These are phyloP conservation scores for Helobdella robusta DNA, from an alignment of 2,888 invertebrate genomes.

Conservation along the genomic window DNA sequence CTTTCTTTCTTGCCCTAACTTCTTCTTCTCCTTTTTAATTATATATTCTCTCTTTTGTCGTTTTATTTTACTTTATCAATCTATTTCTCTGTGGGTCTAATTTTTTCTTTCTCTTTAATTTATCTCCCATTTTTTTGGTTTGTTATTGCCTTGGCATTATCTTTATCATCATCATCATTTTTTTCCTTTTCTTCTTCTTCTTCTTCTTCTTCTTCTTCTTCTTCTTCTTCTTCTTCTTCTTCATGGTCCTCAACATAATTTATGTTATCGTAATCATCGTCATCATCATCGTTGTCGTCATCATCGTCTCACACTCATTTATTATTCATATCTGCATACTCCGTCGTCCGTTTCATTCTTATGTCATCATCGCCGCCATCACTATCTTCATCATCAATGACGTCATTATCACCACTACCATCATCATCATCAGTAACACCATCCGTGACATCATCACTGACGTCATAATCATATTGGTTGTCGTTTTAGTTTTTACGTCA, in stretches of 20 bases:
- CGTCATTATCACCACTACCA: background rate
- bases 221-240: constrained; percentile 15
- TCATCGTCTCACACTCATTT: too few species aligned
- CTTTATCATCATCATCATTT: background rate
- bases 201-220: constrained; percentile 14
- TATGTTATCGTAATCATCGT: background rate
- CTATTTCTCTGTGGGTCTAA: background rate
- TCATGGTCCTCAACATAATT: background rate
- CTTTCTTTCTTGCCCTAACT: background rate
- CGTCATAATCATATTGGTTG: too few species aligned
- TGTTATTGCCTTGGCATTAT: too few species aligned
- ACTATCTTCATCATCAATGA: background rate
- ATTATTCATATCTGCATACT: too few species aligned
- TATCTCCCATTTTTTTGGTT: background rate
- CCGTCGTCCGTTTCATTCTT: too few species aligned
- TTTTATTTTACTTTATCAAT: background rate
- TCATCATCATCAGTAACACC: background rate
- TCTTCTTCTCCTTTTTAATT: too few species aligned
- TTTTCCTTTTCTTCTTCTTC: constrained; percentile 8
- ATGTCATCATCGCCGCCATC: constrained; percentile 2
- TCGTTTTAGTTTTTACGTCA: too few species aligned
- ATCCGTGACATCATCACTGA: background rate
- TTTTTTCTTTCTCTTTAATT: background rate
- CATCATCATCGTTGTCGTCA: background rate
- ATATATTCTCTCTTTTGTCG: too few species aligned